These are phyloP conservation scores for Hoplostethus atlanticus DNA, from an alignment of 2,797 vertebrate species.

Conservation along the genomic window DNA sequence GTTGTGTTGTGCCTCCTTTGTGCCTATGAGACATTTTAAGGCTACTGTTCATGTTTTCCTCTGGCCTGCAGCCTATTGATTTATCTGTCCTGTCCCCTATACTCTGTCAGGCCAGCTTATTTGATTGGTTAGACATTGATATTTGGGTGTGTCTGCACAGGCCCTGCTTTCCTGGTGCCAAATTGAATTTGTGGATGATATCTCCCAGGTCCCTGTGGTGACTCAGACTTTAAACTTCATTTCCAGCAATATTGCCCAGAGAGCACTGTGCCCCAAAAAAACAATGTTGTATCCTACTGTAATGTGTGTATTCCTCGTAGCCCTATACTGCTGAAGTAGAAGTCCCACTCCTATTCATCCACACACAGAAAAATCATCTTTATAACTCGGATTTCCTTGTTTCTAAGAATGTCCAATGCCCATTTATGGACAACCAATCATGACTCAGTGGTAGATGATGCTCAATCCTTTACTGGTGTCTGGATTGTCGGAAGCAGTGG, in stretches of 20 bases:
- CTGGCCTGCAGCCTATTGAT: conserved; percentile 14
- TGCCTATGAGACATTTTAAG: background rate
- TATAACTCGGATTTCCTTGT: conserved; percentile 49
- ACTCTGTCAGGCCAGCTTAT: conserved; percentile 16
- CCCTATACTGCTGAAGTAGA: conserved; percentile 19
- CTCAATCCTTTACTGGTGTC: conserved; percentile 46
- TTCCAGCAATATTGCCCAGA: background rate
- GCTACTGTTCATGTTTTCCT: background rate
- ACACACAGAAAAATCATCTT: conserved; percentile 20
- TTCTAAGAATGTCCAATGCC: conserved; percentile 33
- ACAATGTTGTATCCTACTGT: background rate
- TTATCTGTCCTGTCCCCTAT: background rate
- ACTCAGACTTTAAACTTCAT: background rate
- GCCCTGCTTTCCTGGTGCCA: conserved; percentile 1
- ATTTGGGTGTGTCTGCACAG: background rate
- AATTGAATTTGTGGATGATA: conserved; percentile 19
- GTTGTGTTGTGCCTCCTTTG: background rate
- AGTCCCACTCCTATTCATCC: conserved; percentile 14
- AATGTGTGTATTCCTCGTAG: conserved; percentile 4
- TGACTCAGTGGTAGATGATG: conserved; percentile 69
- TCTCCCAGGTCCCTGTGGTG: background rate
- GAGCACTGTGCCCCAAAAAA: background rate
- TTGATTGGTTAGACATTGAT: conserved; percentile 21
- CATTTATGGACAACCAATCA: conserved; percentile 56
- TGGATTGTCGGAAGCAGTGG: conserved; percentile 74